A percentile compares a stretch with the other conserved stretches of the same genome.
Evolutionary conservation across 1,140 invertebrate species (phyloP).

Genomic region (Dreissena polymorpha): DNA sequence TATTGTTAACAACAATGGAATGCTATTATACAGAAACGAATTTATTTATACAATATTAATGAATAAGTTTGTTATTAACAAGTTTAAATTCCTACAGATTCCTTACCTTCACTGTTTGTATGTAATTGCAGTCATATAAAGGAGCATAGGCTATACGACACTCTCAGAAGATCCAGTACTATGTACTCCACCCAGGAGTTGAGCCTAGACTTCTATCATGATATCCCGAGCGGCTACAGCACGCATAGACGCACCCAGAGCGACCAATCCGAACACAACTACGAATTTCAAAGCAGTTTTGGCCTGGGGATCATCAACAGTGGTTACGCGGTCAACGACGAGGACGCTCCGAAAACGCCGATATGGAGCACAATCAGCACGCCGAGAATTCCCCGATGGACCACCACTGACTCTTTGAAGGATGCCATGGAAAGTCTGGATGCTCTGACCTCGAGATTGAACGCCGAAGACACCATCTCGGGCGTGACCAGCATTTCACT

Average conservation of each 20-base stretch:
- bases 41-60: background rate
- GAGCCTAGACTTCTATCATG: slow-evolving; percentile 23
- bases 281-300: slow-evolving; percentile 41
- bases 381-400: slow-evolving; percentile 46
- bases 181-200: slow-evolving; percentile 46
- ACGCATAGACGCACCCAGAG: background rate
- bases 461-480: slow-evolving; percentile 46
- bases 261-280: background rate
- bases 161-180: slow-evolving; percentile 30
- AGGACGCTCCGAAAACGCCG: slow-evolving; percentile 16
- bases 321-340: slow-evolving; percentile 12
- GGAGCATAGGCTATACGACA: slow-evolving; percentile 17
- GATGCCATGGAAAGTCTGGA: slow-evolving; percentile 50
- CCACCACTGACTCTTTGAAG: slow-evolving; percentile 43
- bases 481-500: slow-evolving; percentile 38
- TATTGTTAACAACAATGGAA: no score
- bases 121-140: slow-evolving; percentile 30
- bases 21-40: no score
- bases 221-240: slow-evolving; percentile 18
- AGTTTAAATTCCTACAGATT: background rate
- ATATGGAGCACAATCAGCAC: slow-evolving; percentile 46
- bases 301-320: slow-evolving; percentile 34
- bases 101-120: background rate
- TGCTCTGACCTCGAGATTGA: slow-evolving; percentile 27
- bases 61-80: background rate